These are phyloP conservation scores for Chaenodraco wilsoni DNA, from an alignment of 2,797 vertebrate genomes.

Conservation along the genomic window DNA sequence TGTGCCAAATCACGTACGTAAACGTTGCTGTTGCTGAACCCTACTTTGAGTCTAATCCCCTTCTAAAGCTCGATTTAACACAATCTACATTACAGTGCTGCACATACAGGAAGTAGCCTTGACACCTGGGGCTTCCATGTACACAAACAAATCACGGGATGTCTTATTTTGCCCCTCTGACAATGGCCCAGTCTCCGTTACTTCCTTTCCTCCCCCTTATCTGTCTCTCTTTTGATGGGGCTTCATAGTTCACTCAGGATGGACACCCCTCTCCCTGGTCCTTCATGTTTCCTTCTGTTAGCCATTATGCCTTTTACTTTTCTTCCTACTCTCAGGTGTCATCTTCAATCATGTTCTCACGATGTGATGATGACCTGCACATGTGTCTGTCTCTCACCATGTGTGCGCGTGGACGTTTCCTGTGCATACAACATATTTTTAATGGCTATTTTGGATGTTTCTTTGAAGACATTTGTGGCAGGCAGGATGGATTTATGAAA, in stretches of 20 bases:
- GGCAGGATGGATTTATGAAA: constrained; percentile 18
- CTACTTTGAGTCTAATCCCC: constrained; percentile 15
- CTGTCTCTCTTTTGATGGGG: constrained; percentile 27
- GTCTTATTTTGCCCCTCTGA: constrained; percentile 40
- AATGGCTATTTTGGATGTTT: background rate
- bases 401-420: background rate
- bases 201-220: constrained; percentile 52
- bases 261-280: constrained; percentile 31
- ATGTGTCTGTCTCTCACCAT: constrained; percentile 34
- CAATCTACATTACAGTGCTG: constrained; percentile 1
- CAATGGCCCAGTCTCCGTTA: constrained; percentile 46
- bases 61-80: constrained; percentile 6
- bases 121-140: constrained; percentile 46
- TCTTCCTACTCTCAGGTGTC: constrained; percentile 25
- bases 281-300: constrained; percentile 52
- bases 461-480: constrained; percentile 3
- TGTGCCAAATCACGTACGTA: background rate
- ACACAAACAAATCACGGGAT: constrained; percentile 60
- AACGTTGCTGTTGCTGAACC: background rate
- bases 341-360: constrained; percentile 40
- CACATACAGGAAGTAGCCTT: constrained; percentile 67
- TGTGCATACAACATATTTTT: background rate
- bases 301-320: constrained; percentile 39
- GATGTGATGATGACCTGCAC: constrained; percentile 26
- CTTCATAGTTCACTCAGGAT: constrained; percentile 42